phyloP scores from a whole-genome alignment of 2,113 vertebrate species.

The Gopherus flavomarginatus region DNA sequence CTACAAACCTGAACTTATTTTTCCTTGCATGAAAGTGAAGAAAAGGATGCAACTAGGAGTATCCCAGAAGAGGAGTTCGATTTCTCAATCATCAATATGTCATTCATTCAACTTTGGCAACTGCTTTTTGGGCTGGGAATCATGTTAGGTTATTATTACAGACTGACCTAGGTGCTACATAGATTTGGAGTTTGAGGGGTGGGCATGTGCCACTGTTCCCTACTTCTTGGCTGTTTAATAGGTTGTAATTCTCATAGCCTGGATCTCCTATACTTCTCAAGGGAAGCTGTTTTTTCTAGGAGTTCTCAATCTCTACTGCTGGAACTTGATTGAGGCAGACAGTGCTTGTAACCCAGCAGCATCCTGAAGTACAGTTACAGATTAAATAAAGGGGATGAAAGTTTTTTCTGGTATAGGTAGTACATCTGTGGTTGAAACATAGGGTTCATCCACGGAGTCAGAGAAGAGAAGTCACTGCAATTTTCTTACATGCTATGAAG shows the following conservation, averaged over 20 bases:
- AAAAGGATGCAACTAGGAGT: not conserved
- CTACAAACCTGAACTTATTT: not conserved
- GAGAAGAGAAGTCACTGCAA: not conserved
- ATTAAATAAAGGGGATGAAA: not conserved
- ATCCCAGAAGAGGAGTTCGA: not conserved
- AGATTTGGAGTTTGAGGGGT: not conserved
- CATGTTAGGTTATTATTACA: not conserved
- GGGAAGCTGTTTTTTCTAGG: not conserved
- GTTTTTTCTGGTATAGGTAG: not conserved
- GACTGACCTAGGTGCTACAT: not conserved
- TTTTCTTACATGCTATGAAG: not conserved
- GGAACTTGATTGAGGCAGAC: not conserved
- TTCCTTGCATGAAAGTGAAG: not conserved
- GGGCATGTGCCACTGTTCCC: not conserved
- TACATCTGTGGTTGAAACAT: not conserved
- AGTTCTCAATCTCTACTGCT: not conserved
- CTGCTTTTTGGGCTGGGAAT: constrained; percentile 22
- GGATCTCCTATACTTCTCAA: not conserved
- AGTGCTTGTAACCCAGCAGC: constrained; percentile 17
- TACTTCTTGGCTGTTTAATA: not conserved
- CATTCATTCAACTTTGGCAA: not conserved
- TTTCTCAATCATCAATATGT: not conserved
- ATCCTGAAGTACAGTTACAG: not conserved
- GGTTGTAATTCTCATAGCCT: not conserved
- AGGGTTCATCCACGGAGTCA: not conserved